Percentiles rank a stretch among this genome's conserved stretches.
Evolutionary conservation across 2,113 vertebrate genomes (phyloP).

Genomic region (Platycercus adscitus): DNA sequence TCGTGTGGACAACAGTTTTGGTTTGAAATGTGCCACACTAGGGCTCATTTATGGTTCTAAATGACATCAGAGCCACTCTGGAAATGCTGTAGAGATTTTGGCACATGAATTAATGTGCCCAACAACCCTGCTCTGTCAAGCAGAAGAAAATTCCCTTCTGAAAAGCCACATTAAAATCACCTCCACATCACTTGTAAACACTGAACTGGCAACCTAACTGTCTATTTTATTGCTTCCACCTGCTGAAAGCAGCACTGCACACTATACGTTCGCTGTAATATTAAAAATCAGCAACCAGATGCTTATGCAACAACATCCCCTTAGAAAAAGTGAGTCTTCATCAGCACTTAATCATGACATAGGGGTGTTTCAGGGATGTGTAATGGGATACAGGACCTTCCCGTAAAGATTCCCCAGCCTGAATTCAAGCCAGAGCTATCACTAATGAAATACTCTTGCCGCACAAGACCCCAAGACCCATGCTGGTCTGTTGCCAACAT

Average conservation of each 20-base stretch:
- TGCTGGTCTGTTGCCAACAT: not conserved
- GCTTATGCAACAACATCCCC: slow-evolving; percentile 4
- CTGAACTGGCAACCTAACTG: slow-evolving; percentile 45
- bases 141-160: slow-evolving; percentile 33
- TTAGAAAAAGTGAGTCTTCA: not conserved
- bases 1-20: slow-evolving; percentile 11
- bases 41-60: slow-evolving; percentile 46
- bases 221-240: slow-evolving; percentile 11
- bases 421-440: slow-evolving; percentile 25
- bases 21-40: slow-evolving; percentile 28
- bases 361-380: not conserved
- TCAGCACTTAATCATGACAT: not conserved
- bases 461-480: not conserved
- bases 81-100: slow-evolving; percentile 45
- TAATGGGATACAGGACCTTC: not conserved
- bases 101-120: not conserved
- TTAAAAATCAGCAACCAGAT: slow-evolving; percentile 41
- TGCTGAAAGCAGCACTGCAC: slow-evolving; percentile 37
- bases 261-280: slow-evolving; percentile 13
- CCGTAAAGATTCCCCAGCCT: not conserved
- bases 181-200: slow-evolving; percentile 23
- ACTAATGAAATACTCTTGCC: not conserved
- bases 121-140: slow-evolving; percentile 21
- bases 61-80: slow-evolving; percentile 54
- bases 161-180: slow-evolving; percentile 24